Base-by-base conservation (phyloP, 2,113 vertebrate genomes). In the Cervus canadensis region DNA sequence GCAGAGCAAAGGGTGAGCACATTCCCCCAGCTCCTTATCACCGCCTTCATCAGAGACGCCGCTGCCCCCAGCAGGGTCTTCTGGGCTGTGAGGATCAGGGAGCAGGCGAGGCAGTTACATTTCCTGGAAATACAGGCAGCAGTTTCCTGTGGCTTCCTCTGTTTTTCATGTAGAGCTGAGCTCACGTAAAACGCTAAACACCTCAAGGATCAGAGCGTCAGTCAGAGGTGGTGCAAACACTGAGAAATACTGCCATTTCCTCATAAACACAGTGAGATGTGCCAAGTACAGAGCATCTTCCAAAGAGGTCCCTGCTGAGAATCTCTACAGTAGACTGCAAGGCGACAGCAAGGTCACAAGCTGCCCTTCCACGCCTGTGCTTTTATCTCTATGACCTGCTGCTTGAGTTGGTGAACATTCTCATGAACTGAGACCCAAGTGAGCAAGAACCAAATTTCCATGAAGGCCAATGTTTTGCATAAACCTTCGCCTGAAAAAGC, bases 61-160 rank as follows among this genome's bases (percentile, higher is more conserved):
- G 30, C 28, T 85, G 88, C 92, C 88, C 43, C n/a, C 43, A 57
- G 54, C 5, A 0, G 90, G 67, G 93, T 91, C 93, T 94, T 96
- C 95, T 94, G 92, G 86, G 95, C 79, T 94, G 7, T 57, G 93
- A 11, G 7, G 92, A 88, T 5, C 54, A 86, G 81, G 91, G 96
- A 97, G 95, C 59, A 5, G 11, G 74, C 97, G 87, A 98, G 85
- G 93, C 94, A 97, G 96, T 95, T 97, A 93, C 43, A 30, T 98
- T 98, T 98, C 98, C 98, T 98, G 98, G 98, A 98, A 98, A 97
- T 98, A 97, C 93, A 98, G 96, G 96, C 91, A 97, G 60, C 98
- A 52, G 76, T 89, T 98, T 98, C 97, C 98, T 98, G 98, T 97
- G 98, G 97, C 98, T 98, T 98, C 94, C 94, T 98, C 87, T 97